These are phyloP conservation scores for Ectemnius cavifrons DNA, from an alignment of 2,888 invertebrate genomes.

Conservation along the genomic window DNA sequence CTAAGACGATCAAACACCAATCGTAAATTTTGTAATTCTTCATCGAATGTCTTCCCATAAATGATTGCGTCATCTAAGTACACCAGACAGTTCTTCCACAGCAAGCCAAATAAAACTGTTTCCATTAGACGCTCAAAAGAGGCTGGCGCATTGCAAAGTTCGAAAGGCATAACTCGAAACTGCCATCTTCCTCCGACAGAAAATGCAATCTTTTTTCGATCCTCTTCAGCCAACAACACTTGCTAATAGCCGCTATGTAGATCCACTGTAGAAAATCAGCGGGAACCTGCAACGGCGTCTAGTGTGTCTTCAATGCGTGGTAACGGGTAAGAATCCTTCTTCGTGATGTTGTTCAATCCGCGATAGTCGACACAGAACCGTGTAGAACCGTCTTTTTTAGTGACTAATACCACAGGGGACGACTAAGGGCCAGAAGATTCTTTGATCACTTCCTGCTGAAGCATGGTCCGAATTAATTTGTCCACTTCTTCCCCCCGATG, in stretches of 20 bases:
- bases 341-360: not conserved
- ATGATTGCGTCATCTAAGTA: no score
- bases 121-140: not conserved
- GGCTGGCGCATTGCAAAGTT: not conserved
- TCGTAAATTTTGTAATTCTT: no score
- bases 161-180: not conserved
- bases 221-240: not conserved
- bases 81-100: no score
- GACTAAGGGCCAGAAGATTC: slow-evolving; percentile 1
- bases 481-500: not conserved
- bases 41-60: no score
- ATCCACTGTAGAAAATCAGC: not conserved
- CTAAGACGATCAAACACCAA: no score
- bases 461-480: not conserved
- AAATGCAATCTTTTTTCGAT: no score
- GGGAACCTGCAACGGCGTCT: not conserved
- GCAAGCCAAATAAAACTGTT: no score
- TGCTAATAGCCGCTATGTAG: not conserved
- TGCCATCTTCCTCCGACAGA: no score
- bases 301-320: not conserved
- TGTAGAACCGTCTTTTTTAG: not conserved
- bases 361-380: not conserved
- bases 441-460: not conserved
- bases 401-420: not conserved
- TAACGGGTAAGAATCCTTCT: not conserved